Evolutionary conservation across 2,797 vertebrate genomes (phyloP), one percentile per base, ranked within the genome.

Genomic region (Phoebastria nigripes): DNA sequence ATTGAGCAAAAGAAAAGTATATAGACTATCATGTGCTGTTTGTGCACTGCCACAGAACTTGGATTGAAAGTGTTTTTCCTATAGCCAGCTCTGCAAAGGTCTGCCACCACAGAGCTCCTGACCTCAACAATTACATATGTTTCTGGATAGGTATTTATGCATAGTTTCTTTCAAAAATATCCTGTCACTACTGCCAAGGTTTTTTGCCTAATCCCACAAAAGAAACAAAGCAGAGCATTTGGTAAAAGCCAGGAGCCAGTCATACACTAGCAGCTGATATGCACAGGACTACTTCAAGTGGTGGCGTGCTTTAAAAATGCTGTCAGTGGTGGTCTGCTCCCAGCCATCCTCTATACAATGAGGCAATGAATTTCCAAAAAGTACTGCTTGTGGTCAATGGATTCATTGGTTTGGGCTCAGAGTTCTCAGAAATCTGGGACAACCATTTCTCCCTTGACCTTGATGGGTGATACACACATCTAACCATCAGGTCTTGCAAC

Each of bases 1-100:
- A 87, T 17, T 52, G 91, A 96, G 42, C 20, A 92, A 80, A 81
- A 76, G 26, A 89, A 91, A 82, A 82, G n/a, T 86, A 87, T n/a
- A 14, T 63, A 87, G 56, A 61, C 37, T 88, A 54, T 42, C 8
- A 17, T 9, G 9, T 46, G 37, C 6, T 90, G 15, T 69, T 81
- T 85, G 26, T 72, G 72, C 28, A 24, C 35, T 71, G n/a, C 44
- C 42, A 61, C 31, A 71, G 42, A 77, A 85, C 28, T 72, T 52
- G 41, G 21, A 42, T 37, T 82, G 11, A 17, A 91, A 80, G 3
- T 41, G 10, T 37, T 83, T 82, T 88, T 88, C 22, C 41, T 41
- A 8, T 6, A 51, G 26, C 52, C 35, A 72, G 12, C 16, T 78
- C 56, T 87, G 72, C 39, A 82, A 88, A 79, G 28, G 7, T 58